Conservation (phyloP, 2,113 vertebrate genomes). For the Cynocephalus volans region DNA sequence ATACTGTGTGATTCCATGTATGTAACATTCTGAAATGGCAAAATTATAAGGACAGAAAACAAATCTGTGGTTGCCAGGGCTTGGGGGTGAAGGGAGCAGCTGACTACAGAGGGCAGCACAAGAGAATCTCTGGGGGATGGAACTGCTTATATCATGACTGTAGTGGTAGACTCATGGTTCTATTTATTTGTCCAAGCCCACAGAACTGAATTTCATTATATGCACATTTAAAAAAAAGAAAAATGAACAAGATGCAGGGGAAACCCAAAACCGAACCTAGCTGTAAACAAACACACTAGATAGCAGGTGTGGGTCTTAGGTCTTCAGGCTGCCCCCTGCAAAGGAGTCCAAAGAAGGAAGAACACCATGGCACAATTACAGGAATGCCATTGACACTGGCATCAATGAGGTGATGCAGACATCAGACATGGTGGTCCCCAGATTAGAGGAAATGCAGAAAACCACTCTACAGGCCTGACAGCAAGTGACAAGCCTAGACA, state of each 20-base stretch:
- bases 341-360: neutral
- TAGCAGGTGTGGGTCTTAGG: neutral
- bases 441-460: neutral
- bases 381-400: neutral
- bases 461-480: neutral
- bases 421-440: neutral
- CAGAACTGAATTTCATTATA: neutral
- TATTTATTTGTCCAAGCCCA: neutral
- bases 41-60: neutral
- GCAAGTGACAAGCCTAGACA: neutral
- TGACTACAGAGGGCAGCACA: neutral
- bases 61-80: neutral
- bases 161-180: neutral
- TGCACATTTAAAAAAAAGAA: neutral
- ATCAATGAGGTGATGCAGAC: neutral
- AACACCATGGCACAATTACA: accelerated
- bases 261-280: neutral
- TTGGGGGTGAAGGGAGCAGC: neutral
- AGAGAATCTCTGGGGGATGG: neutral
- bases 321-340: neutral
- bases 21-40: neutral
- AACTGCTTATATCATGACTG: neutral
- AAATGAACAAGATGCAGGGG: neutral
- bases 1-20: neutral
- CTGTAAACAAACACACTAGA: neutral